Evolutionary conservation across 2,888 invertebrate species (phyloP), one percentile per base, ranked within the genome.

Genomic region (Synanthedon myopaeformis): DNA sequence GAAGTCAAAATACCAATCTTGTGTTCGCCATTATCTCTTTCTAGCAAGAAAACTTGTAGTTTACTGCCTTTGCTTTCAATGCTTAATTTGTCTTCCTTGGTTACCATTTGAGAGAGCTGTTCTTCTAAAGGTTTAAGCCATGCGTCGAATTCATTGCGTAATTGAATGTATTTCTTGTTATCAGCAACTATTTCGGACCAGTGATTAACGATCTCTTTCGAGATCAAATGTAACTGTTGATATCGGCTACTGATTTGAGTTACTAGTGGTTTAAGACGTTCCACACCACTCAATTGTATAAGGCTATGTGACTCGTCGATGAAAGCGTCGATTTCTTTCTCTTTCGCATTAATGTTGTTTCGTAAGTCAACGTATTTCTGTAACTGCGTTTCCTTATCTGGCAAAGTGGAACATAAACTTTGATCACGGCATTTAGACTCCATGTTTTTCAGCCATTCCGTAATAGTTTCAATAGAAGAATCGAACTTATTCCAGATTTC

Each of bases 401-500:
- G 88, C 17, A 96, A 77, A 0, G 93, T 92, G 1, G 94, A 92
- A 72, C 95, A 93, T 3, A 96, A 84, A 59, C 93, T 93, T 74
- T 96, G 96, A 64, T 97, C 95, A 53, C 96, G 91, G 72, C 97
- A 94, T 54, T 93, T 91, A 8, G 92, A 90, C 84, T 98, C 97
- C 73, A 93, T 92, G 35, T 91, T 89, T 67, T 95, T 93, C 61
- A 97, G 92, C 97, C 97, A 97, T 63, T 92, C 92, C 11, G 93
- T 93, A 41, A 96, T 91, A 23, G 90, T 89, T 60, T 96, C 95
- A 49, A 96, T 89, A 41, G 92, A 91, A 50, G 90, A 89, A 71
- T 98, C 97, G 76, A 97, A 98, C 56, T 92, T 92, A 61, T 92
- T 90, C 98, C 98, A 98, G 71, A 94, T 94, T 52, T 91, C 89